Percentiles rank a stretch among this genome's conserved stretches.
Evolutionary conservation across 53 echinoderm and acorn worm species (phyloP).

Genomic region (Paelopatides confundens): DNA sequence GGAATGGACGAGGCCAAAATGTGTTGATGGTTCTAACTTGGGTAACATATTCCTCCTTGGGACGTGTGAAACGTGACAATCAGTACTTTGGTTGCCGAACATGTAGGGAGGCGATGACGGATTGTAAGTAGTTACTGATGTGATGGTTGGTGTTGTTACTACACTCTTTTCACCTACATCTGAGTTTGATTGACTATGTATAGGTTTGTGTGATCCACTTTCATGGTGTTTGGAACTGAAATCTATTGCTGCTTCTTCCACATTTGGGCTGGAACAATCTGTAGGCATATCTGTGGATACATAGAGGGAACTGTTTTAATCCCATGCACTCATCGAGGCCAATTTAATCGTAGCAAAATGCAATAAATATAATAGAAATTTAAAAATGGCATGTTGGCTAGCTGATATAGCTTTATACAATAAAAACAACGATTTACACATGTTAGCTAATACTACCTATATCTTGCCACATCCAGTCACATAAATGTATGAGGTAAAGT

Average conservation of each 20-base stretch:
- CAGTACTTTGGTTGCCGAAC: not conserved
- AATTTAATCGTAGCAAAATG: too few species aligned
- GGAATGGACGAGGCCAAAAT: not conserved
- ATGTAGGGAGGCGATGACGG: not conserved
- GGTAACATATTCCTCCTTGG: not conserved
- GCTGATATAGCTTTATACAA: too few species aligned
- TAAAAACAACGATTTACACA: too few species aligned
- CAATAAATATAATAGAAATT: too few species aligned
- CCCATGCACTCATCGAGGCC: too few species aligned
- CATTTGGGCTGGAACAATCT: slow-evolving; percentile 3
- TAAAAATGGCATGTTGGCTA: too few species aligned
- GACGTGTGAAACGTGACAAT: not conserved
- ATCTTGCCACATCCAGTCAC: too few species aligned
- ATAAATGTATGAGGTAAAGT: too few species aligned
- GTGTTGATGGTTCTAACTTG: not conserved
- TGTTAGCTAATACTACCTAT: too few species aligned
- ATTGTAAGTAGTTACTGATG: not conserved
- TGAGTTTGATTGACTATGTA: not conserved
- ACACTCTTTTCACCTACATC: not conserved
- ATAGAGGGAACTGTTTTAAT: not conserved
- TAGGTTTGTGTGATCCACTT: not conserved
- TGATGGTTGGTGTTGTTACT: not conserved
- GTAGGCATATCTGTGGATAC: not conserved
- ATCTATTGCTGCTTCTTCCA: slow-evolving; percentile 16
- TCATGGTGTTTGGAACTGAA: slow-evolving; percentile 11